Percentiles rank a stretch among this genome's conserved stretches.
These are phyloP conservation scores for Oreochromis spilurus DNA, from an alignment of 2,113 vertebrate species.

Conservation along the genomic window DNA sequence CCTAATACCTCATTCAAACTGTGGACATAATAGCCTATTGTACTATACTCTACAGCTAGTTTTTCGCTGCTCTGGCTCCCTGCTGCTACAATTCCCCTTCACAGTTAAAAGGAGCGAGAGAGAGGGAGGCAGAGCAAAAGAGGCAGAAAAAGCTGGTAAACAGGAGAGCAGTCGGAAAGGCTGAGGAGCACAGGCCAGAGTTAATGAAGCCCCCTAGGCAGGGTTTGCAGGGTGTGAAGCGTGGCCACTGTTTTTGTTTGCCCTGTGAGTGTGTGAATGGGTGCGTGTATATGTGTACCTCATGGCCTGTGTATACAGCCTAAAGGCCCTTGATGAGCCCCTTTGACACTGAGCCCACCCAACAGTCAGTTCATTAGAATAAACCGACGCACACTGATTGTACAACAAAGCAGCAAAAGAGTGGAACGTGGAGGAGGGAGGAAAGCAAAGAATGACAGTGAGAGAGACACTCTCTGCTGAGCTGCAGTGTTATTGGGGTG, in stretches of 20 bases:
- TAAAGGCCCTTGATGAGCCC: slow-evolving; percentile 45
- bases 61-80: slow-evolving; percentile 17
- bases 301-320: slow-evolving; percentile 17
- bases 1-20: slow-evolving; percentile 62
- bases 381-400: slow-evolving; percentile 13
- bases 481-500: slow-evolving; percentile 26
- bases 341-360: slow-evolving; percentile 49
- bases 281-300: slow-evolving; percentile 5
- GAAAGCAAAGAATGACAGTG: slow-evolving; percentile 11
- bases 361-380: slow-evolving; percentile 53
- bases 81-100: slow-evolving; percentile 40
- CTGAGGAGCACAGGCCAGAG: slow-evolving; percentile 45
- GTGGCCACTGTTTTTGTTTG: slow-evolving; percentile 53
- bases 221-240: slow-evolving; percentile 46
- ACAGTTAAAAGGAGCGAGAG: slow-evolving; percentile 13
- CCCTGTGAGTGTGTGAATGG: slow-evolving; percentile 13
- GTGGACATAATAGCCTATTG: slow-evolving; percentile 49
- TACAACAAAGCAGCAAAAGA: neutral
- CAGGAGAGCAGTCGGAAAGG: slow-evolving; percentile 31
- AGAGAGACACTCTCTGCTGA: neutral
- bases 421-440: neutral
- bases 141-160: slow-evolving; percentile 45
- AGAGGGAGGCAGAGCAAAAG: neutral
- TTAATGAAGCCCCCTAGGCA: slow-evolving; percentile 69
- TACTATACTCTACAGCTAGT: slow-evolving; percentile 21